Percentiles rank a stretch among this genome's conserved stretches.
phyloP scores from a whole-genome alignment of 2,888 invertebrate species.

The Steinernema hermaphroditum region DNA sequence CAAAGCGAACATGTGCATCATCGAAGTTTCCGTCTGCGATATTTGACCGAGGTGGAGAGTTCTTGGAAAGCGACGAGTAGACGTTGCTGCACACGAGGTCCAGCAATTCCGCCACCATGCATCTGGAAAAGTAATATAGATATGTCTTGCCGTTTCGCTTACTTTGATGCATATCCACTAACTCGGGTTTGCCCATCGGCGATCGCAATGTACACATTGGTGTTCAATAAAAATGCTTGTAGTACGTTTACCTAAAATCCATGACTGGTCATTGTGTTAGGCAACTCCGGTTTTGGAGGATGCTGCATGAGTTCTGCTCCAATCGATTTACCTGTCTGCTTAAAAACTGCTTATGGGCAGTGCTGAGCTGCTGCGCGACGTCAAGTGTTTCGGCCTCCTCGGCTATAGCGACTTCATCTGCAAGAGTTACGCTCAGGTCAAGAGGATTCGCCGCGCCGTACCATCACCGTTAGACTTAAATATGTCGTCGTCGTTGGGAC shows the following conservation, averaged over 20 bases:
- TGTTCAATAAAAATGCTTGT: conserved; percentile 32
- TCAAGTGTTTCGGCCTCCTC: conserved; percentile 33
- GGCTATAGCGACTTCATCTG: conserved; percentile 36
- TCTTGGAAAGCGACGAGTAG: conserved; percentile 30
- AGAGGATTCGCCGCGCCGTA: conserved; percentile 32
- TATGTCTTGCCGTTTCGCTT: too few species aligned
- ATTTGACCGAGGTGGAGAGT: not conserved
- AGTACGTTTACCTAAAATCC: conserved; percentile 36
- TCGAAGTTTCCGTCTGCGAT: conserved; percentile 35
- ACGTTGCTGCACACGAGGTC: conserved; percentile 34
- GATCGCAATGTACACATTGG: conserved; percentile 34
- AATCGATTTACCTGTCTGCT: not conserved
- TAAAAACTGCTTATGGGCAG: not conserved
- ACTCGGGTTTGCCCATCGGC: conserved; percentile 24
- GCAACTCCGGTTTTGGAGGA: too few species aligned
- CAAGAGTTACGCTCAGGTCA: conserved; percentile 33
- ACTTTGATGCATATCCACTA: conserved; percentile 38
- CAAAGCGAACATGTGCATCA: conserved; percentile 36
- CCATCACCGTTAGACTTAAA: conserved; percentile 23
- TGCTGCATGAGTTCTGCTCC: too few species aligned
- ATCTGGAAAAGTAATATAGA: too few species aligned
- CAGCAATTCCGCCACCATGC: conserved; percentile 29
- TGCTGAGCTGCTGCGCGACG: not conserved
- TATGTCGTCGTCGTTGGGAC: conserved; percentile 26
- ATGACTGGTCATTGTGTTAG: not conserved